Conservation (phyloP, 2,797 vertebrate genomes). For the Chiroxiphia lanceolata region DNA sequence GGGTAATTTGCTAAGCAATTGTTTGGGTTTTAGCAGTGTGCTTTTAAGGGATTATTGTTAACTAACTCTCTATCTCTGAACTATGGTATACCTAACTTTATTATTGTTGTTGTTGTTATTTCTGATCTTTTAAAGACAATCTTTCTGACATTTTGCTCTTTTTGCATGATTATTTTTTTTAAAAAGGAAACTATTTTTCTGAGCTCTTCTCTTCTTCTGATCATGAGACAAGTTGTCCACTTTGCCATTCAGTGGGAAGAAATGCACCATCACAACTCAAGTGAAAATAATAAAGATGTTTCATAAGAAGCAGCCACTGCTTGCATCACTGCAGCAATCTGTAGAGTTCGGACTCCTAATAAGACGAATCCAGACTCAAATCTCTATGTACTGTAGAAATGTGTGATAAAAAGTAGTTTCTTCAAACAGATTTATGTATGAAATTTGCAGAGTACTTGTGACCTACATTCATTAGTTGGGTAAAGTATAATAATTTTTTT, state of each 20-base stretch:
- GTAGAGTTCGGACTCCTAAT: not conserved
- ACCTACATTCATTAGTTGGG: not conserved
- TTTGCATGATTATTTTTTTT: not conserved
- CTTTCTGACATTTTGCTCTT: not conserved
- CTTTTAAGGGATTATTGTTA: not conserved
- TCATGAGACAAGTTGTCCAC: not conserved
- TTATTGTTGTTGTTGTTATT: not conserved
- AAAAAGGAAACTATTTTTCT: not conserved
- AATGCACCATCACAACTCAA: not conserved
- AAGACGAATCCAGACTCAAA: not conserved
- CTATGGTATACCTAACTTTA: not conserved
- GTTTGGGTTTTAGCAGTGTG: not conserved
- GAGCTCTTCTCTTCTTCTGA: not conserved
- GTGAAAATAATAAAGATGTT: not conserved
- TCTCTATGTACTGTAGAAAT: not conserved
- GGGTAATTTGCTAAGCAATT: not conserved
- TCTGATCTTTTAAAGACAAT: not conserved
- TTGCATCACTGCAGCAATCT: not conserved
- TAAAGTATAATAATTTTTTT: not conserved
- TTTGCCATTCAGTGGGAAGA: not conserved
- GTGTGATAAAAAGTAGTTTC: not conserved
- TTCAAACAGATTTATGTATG: slow-evolving; percentile 41
- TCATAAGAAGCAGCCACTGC: not conserved
- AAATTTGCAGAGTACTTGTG: not conserved
- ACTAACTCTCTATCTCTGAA: not conserved